phyloP scores from a whole-genome alignment of 2,797 vertebrate genomes.

The Epinephelus awoara region DNA sequence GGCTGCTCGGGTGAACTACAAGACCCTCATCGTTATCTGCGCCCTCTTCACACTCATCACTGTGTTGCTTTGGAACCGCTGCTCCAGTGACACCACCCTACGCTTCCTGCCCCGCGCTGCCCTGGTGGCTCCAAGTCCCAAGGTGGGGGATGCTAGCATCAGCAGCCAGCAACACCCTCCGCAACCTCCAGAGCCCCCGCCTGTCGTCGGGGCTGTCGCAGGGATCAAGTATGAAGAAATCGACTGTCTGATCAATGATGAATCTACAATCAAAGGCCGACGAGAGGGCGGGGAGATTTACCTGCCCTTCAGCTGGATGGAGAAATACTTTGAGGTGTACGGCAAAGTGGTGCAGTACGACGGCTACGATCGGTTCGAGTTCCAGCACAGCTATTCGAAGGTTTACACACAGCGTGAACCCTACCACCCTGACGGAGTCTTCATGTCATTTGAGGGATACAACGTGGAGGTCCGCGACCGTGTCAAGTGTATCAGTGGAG shows the following conservation, averaged over 20 bases:
- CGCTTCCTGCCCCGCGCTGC: slow-evolving; percentile 83
- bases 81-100: slow-evolving; percentile 87
- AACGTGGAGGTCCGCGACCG: slow-evolving; percentile 97
- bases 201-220: slow-evolving; percentile 85
- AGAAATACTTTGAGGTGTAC: slow-evolving; percentile 98
- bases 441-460: slow-evolving; percentile 99
- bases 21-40: slow-evolving; percentile 96
- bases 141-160: slow-evolving; percentile 79
- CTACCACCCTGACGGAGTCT: slow-evolving; percentile 95
- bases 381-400: slow-evolving; percentile 98
- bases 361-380: slow-evolving; percentile 95
- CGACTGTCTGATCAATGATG: slow-evolving; percentile 98
- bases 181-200: slow-evolving; percentile 92
- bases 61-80: slow-evolving; percentile 95
- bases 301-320: slow-evolving; percentile 96
- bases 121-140: slow-evolving; percentile 85
- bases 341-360: slow-evolving; percentile 94
- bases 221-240: slow-evolving; percentile 94
- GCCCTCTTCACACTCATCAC: slow-evolving; percentile 94
- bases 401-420: slow-evolving; percentile 94
- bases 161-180: slow-evolving; percentile 86
- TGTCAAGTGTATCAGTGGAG: slow-evolving; percentile 98
- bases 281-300: slow-evolving; percentile 93
- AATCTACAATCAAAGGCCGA: slow-evolving; percentile 91
- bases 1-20: slow-evolving; percentile 97